These are phyloP conservation scores for Drosophila watanabei DNA, from an alignment of 1,140 invertebrate genomes.

Conservation along the genomic window DNA sequence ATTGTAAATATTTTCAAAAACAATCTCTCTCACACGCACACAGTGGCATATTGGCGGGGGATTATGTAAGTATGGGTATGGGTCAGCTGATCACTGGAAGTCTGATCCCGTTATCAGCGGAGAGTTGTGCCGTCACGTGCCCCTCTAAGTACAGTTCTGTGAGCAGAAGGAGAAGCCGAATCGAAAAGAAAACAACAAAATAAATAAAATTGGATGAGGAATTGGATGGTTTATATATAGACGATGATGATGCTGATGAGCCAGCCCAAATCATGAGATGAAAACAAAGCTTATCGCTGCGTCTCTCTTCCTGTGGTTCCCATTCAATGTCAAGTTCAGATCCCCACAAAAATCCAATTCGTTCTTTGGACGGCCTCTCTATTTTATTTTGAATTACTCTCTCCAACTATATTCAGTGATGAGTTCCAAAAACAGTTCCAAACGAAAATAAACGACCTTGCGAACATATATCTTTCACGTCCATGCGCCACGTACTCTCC, in stretches of 20 bases:
- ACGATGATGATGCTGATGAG: constrained; percentile 6
- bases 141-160: constrained; percentile 46
- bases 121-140: constrained; percentile 41
- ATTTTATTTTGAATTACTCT: constrained; percentile 10
- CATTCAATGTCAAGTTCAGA: constrained; percentile 81
- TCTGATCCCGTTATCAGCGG: constrained; percentile 23
- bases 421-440: constrained; percentile 34
- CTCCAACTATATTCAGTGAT: not conserved
- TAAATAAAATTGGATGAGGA: constrained; percentile 2
- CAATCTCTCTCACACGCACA: not conserved
- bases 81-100: constrained; percentile 35
- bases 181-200: constrained; percentile 11
- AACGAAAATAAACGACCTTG: constrained; percentile 79
- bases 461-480: constrained; percentile 38
- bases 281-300: constrained; percentile 41
- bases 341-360: constrained; percentile 37
- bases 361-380: constrained; percentile 33
- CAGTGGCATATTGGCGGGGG: not conserved
- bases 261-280: constrained; percentile 7
- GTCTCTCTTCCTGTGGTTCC: too few species aligned
- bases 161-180: constrained; percentile 9
- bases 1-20: constrained; percentile 58
- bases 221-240: constrained; percentile 5
- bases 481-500: constrained; percentile 45
- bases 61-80: constrained; percentile 51